A percentile compares a stretch with the other conserved stretches of the same genome.
phyloP scores from a whole-genome alignment of 2,888 invertebrate species.

The Idaea straminata region DNA sequence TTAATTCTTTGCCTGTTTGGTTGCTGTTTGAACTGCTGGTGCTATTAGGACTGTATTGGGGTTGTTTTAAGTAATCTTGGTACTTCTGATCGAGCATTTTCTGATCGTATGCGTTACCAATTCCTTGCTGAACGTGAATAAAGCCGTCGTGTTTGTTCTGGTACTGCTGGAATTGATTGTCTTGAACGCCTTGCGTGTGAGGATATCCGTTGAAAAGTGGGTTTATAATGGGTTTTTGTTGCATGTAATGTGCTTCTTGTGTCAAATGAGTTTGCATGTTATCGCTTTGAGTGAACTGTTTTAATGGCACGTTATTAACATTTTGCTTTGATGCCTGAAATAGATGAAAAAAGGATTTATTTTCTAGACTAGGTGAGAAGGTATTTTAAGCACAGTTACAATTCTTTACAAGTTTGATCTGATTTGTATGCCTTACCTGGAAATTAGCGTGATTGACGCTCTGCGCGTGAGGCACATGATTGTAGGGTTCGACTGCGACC shows the following conservation, averaged over 20 bases:
- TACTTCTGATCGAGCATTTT: slow-evolving; percentile 74
- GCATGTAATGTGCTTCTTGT: slow-evolving; percentile 75
- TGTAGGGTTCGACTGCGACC: slow-evolving; percentile 93
- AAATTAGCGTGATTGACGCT: slow-evolving; percentile 71
- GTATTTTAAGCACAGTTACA: not conserved
- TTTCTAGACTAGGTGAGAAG: not conserved
- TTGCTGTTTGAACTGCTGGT: slow-evolving; percentile 75
- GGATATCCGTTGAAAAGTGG: slow-evolving; percentile 71
- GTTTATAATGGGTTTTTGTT: slow-evolving; percentile 77
- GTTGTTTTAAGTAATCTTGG: slow-evolving; percentile 72
- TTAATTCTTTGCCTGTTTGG: slow-evolving; percentile 71
- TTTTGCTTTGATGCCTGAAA: slow-evolving; percentile 73
- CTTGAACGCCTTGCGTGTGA: slow-evolving; percentile 58
- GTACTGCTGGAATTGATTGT: slow-evolving; percentile 68
- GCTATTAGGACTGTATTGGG: slow-evolving; percentile 80
- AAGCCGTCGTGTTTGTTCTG: slow-evolving; percentile 66
- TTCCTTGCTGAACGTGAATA: slow-evolving; percentile 71
- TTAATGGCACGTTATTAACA: slow-evolving; percentile 75
- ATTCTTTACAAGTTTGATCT: slow-evolving; percentile 8
- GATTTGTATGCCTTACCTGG: slow-evolving; percentile 49
- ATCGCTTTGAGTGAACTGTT: slow-evolving; percentile 73
- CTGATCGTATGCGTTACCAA: slow-evolving; percentile 72
- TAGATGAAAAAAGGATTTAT: slow-evolving; percentile 4
- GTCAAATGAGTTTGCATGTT: slow-evolving; percentile 72
- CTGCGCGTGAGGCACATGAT: slow-evolving; percentile 87